Percentiles rank a stretch among this genome's conserved stretches.
Evolutionary conservation across 2,888 invertebrate genomes (phyloP).

Genomic region (Andrena minutula): DNA sequence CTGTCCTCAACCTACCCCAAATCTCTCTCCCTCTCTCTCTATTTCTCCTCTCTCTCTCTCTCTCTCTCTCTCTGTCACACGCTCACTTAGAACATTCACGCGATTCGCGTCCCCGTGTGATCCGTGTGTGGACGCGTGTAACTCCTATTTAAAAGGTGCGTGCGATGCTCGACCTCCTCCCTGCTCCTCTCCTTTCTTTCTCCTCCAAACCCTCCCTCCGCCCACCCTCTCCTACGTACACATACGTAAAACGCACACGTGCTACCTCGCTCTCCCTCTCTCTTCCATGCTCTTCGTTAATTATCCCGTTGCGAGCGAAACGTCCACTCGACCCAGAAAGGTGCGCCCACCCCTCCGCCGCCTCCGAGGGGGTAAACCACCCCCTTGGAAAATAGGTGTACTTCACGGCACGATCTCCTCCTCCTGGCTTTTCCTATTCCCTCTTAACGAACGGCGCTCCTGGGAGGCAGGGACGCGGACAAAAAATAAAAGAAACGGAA

Average conservation of each 20-base stretch:
- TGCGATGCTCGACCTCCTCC: constrained; percentile 25
- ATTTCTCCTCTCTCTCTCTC: neutral
- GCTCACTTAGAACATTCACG: constrained; percentile 18
- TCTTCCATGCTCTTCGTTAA: constrained; percentile 47
- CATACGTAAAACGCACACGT: constrained; percentile 13
- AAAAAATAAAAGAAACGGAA: constrained; percentile 38
- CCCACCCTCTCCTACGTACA: neutral
- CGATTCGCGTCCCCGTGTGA: constrained; percentile 40
- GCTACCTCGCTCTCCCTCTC: constrained; percentile 3
- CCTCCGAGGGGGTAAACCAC: constrained; percentile 29
- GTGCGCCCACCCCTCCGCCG: constrained; percentile 20
- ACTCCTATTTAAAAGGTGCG: constrained; percentile 50
- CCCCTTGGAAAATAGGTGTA: constrained; percentile 59
- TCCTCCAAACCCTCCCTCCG: neutral
- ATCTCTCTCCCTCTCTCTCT: neutral
- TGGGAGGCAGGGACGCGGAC: constrained; percentile 25
- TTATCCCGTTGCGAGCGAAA: constrained; percentile 58
- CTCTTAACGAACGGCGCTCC: constrained; percentile 40
- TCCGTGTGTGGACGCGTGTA: constrained; percentile 24
- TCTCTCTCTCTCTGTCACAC: neutral
- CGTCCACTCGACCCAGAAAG: constrained; percentile 61
- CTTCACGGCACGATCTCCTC: constrained; percentile 54
- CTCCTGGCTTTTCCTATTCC: constrained; percentile 44
- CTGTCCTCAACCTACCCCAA: constrained; percentile 42
- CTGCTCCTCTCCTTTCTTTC: neutral